Evolutionary conservation across 2,113 vertebrate genomes (phyloP).

Genomic region (Caranx ignobilis): DNA sequence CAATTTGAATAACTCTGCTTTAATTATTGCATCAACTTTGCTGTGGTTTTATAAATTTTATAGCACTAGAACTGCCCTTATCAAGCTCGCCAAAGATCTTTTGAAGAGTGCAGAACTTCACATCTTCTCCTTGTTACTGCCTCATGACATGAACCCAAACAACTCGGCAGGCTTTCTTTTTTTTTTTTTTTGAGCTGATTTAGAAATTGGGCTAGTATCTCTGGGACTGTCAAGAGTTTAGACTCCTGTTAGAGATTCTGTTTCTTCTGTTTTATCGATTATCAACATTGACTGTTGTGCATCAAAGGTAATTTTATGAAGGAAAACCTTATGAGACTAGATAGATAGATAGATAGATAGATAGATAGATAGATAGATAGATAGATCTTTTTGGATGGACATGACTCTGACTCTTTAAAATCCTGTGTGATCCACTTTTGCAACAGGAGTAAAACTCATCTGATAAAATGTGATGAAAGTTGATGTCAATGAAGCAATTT

Average conservation of each 20-base stretch:
- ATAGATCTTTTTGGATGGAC: neutral
- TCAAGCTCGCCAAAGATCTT: constrained; percentile 25
- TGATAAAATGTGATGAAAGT: neutral
- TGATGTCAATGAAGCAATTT: neutral
- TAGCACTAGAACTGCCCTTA: neutral
- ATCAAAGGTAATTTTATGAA: constrained; percentile 16
- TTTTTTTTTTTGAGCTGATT: constrained; percentile 16
- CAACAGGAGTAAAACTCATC: neutral
- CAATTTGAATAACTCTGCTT: neutral
- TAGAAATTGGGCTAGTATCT: constrained; percentile 54
- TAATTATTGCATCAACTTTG: neutral
- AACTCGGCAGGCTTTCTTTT: constrained; percentile 44
- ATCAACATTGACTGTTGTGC: constrained; percentile 9
- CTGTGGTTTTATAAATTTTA: neutral
- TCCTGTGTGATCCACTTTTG: neutral
- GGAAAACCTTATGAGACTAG: too few relatives aligned
- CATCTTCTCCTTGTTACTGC: constrained; percentile 33
- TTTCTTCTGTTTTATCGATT: constrained; percentile 66
- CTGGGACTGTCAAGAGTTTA: constrained; percentile 66
- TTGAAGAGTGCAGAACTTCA: constrained; percentile 43
- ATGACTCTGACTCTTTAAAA: neutral
- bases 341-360: neutral
- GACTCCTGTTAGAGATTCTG: constrained; percentile 45
- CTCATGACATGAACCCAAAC: constrained; percentile 34
- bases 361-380: neutral